Evolutionary conservation across 2,797 vertebrate species (phyloP).

Genomic region (Myotis myotis): DNA sequence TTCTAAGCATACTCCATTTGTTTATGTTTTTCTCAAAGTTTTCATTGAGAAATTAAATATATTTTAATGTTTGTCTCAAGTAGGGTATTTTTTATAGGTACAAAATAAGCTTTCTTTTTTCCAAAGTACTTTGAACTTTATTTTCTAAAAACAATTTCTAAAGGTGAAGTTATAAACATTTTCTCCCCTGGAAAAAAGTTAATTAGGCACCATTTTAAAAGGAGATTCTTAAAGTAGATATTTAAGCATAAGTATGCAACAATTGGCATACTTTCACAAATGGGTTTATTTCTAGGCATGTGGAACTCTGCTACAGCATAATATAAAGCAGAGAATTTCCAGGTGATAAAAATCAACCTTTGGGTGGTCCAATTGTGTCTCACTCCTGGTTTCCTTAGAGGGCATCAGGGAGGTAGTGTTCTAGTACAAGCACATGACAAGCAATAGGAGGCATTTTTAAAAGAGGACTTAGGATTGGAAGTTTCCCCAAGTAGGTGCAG

Average conservation of each 20-base stretch:
- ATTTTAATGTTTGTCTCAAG: constrained; percentile 51
- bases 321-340: background rate
- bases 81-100: background rate
- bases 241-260: background rate
- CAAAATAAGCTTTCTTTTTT: background rate
- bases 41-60: constrained; percentile 35
- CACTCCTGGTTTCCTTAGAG: background rate
- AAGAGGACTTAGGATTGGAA: background rate
- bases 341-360: background rate
- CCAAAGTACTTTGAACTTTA: constrained; percentile 31
- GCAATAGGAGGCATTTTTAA: background rate
- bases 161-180: constrained; percentile 43
- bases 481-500: background rate
- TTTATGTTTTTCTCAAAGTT: constrained; percentile 12
- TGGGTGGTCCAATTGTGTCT: background rate
- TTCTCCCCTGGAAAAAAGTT: constrained; percentile 15
- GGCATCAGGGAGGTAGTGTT: background rate
- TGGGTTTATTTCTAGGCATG: background rate
- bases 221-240: background rate
- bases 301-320: background rate
- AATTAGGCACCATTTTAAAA: constrained; percentile 43
- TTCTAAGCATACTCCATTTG: background rate
- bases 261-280: background rate
- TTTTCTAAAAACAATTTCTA: background rate
- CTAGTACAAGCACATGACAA: background rate